Conservation (phyloP, 2,888 invertebrate species). For the Xylota segnis region DNA sequence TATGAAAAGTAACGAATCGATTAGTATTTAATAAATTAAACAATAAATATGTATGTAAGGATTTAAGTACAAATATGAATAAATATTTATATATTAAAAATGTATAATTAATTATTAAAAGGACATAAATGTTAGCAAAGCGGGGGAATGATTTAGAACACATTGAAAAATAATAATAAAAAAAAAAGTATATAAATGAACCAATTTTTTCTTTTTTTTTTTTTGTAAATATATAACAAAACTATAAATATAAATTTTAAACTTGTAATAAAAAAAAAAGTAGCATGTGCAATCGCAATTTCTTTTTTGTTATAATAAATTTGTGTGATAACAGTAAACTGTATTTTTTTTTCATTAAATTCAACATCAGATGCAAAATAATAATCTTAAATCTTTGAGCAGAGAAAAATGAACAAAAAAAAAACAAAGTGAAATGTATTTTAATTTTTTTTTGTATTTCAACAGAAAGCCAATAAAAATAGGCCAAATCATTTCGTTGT, state of each 20-base stretch:
- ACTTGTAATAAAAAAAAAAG: constrained; percentile 69
- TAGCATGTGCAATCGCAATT: constrained; percentile 80
- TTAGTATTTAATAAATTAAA: constrained; percentile 79
- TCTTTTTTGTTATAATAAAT: constrained; percentile 63
- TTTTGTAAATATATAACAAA: constrained; percentile 69
- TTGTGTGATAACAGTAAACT: constrained; percentile 53
- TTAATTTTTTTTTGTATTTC: background rate
- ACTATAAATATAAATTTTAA: constrained; percentile 60
- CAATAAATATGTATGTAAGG: constrained; percentile 61
- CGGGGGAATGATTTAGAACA: constrained; percentile 75
- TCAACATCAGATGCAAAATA: constrained; percentile 71
- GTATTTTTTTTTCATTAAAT: constrained; percentile 38
- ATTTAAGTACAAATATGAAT: constrained; percentile 66
- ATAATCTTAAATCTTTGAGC: constrained; percentile 48
- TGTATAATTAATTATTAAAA: constrained; percentile 61
- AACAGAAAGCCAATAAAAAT: constrained; percentile 71
- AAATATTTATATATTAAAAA: constrained; percentile 52
- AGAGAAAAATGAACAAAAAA: constrained; percentile 32
- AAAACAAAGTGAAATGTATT: constrained; percentile 14
- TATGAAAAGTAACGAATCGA: constrained; percentile 80
- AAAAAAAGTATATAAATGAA: constrained; percentile 53
- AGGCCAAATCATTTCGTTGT: constrained; percentile 78
- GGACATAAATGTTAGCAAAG: constrained; percentile 78
- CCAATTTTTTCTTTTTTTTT: constrained; percentile 51
- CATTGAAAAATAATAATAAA: constrained; percentile 64